Percentiles rank a stretch among this genome's conserved stretches.
Conservation (phyloP, 2,888 invertebrate genomes). For the Hypsopygia costalis region DNA sequence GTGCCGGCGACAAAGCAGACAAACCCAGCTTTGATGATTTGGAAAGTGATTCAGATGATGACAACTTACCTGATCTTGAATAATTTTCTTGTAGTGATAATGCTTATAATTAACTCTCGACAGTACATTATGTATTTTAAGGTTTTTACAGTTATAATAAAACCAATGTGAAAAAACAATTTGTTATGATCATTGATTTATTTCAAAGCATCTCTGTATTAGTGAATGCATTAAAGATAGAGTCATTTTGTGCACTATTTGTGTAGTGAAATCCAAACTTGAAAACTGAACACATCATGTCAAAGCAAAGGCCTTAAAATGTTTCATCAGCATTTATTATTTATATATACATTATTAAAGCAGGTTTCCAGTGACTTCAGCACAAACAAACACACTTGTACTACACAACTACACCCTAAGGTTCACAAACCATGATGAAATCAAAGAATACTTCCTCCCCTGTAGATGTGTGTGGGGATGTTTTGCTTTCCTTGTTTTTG, state of each 20-base stretch:
- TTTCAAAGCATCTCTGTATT: neutral
- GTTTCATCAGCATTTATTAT: too few relatives aligned
- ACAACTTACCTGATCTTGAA: constrained; percentile 88
- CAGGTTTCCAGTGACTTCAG: too few relatives aligned
- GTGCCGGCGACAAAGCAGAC: constrained; percentile 67
- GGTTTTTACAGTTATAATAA: constrained; percentile 77
- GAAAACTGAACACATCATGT: too few relatives aligned
- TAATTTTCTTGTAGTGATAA: constrained; percentile 59
- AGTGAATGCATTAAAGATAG: neutral
- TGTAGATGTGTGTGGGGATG: too few relatives aligned
- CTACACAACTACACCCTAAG: too few relatives aligned
- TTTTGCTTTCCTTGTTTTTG: too few relatives aligned
- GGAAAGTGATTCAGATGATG: constrained; percentile 90
- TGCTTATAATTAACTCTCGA: constrained; percentile 45
- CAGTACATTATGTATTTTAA: constrained; percentile 70
- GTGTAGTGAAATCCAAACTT: neutral
- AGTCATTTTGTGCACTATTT: neutral
- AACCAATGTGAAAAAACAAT: constrained; percentile 39
- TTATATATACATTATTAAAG: too few relatives aligned
- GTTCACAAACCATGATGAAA: too few relatives aligned
- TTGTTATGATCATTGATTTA: constrained; percentile 13
- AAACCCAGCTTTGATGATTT: constrained; percentile 89
- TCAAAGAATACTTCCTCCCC: too few relatives aligned
- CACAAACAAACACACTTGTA: too few relatives aligned
- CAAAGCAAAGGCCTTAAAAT: too few relatives aligned